Evolutionary conservation across 2,113 vertebrate species (phyloP), one percentile per base, ranked within the genome.

Genomic region (Amblyornis subalaris): DNA sequence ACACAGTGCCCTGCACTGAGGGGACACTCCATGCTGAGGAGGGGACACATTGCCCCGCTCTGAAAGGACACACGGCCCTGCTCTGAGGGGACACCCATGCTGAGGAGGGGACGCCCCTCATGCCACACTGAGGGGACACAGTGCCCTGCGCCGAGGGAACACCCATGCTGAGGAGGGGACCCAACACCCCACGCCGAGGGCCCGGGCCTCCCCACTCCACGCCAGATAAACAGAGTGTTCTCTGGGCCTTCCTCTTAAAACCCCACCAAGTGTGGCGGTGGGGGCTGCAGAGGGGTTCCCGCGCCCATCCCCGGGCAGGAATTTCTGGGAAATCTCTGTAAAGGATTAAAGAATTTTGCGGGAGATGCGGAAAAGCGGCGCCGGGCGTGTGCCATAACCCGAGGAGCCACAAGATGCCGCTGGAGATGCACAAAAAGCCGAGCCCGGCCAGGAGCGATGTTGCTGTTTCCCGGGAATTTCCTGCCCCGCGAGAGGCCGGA

Each of bases 381-480:
- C 7, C 35, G 18, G 50, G 9, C 7, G 6, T 1, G 0, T 53
- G 89, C 79, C 89, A 22, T 51, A 62, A 28, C 17, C 2, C 1
- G 2, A 3, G 2, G 1, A 2, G 45, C 84, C 97, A 76, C 89
- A 4, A 74, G 96, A 48, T 74, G 97, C 23, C 94, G 86, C 1
- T 18, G 53, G 11, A 65, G 70, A 5, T 17, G 29, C 86, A 75
- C 5, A 5, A 35, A 82, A 73, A 14, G 9, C 22, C 4, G 38
- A 12, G 2, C n/a, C 0, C 0, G 17, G 14, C 14, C 24, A 2
- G 4, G 6, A 12, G 2, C 3, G 9, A 3, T 12, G 25, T 45
- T 1, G 6, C 25, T 38, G 26, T 4, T 71, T 40, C 2, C 35
- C 7, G 31, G 38, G 36, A 44, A 44, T 71, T 71, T 31, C 45